Conservation (phyloP, 2,888 invertebrate genomes). For the Herminia tarsipennalis region DNA sequence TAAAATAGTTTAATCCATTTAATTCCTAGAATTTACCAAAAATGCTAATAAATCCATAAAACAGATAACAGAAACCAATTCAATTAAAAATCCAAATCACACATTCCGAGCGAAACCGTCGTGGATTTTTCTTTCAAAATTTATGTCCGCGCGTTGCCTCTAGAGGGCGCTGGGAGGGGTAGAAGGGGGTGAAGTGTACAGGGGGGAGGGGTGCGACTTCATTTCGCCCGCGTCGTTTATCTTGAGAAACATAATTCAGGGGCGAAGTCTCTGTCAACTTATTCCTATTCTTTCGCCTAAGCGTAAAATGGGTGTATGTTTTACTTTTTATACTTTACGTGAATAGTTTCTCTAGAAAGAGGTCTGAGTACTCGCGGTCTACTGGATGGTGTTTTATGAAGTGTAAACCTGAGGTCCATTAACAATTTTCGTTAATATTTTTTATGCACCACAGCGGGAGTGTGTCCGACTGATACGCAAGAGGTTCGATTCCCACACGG, state of each 20-base stretch:
- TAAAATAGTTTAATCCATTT: background rate
- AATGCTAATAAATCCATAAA: conserved; percentile 33
- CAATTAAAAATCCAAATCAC: conserved; percentile 85
- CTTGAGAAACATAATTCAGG: conserved; percentile 89
- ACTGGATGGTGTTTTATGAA: background rate
- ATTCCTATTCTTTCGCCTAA: conserved; percentile 85
- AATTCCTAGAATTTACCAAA: background rate
- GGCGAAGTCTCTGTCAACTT: conserved; percentile 86
- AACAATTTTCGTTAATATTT: too few species aligned
- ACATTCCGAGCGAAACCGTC: conserved; percentile 78
- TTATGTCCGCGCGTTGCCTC: conserved; percentile 76
- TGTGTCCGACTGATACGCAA: too few species aligned
- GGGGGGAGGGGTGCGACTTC: conserved; percentile 86
- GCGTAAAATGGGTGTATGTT: conserved; percentile 79
- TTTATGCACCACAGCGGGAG: too few species aligned
- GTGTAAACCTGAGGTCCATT: background rate
- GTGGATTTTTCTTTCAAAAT: conserved; percentile 84
- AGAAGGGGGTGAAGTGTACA: conserved; percentile 39
- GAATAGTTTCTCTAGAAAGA: conserved; percentile 22
- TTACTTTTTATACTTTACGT: conserved; percentile 61
- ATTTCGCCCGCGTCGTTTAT: conserved; percentile 90
- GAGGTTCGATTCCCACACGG: too few species aligned
- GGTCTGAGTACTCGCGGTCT: background rate
- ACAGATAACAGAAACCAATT: conserved; percentile 63
- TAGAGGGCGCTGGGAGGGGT: conserved; percentile 61